Conservation (phyloP, 2,797 vertebrate species). For the Acridotheres tristis region DNA sequence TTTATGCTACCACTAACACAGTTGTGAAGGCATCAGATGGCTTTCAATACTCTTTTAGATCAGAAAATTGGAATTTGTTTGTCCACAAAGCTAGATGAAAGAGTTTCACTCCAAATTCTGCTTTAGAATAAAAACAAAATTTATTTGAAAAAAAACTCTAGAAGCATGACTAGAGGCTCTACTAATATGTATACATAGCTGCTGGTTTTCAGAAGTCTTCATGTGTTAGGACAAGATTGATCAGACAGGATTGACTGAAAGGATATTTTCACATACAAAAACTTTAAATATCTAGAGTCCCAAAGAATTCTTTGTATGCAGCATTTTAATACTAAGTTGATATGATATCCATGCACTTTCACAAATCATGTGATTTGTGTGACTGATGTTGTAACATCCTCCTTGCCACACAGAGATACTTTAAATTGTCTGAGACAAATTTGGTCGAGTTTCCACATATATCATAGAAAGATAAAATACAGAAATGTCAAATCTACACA, state of each 20-base stretch:
- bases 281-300: neutral
- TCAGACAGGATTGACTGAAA: neutral
- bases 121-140: neutral
- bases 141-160: neutral
- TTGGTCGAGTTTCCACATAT: neutral
- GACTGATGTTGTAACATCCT: neutral
- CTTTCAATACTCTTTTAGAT: neutral
- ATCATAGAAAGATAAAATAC: neutral
- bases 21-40: neutral
- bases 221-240: neutral
- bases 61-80: neutral
- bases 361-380: neutral
- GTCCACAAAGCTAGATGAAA: neutral
- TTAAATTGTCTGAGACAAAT: neutral
- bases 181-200: neutral
- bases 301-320: neutral
- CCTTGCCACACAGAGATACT: neutral
- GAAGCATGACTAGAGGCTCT: neutral
- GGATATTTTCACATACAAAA: neutral
- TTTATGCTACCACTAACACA: neutral
- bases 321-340: neutral
- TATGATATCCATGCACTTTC: neutral
- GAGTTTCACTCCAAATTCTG: neutral
- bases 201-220: neutral
- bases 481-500: neutral